Percentiles rank a stretch among this genome's conserved stretches.
phyloP scores from a whole-genome alignment of 2,113 vertebrate genomes.

The Noctilio leporinus region DNA sequence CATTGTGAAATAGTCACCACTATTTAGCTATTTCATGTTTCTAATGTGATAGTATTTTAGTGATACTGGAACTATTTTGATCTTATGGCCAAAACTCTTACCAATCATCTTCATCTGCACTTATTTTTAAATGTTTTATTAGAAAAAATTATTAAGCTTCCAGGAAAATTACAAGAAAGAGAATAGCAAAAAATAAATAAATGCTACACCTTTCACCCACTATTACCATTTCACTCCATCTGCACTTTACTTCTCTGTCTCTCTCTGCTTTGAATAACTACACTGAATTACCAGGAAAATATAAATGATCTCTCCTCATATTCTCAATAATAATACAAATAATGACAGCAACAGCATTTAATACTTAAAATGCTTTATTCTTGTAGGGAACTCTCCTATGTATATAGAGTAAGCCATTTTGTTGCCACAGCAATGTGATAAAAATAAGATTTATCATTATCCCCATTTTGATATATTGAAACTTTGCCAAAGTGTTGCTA shows the following conservation, averaged over 20 bases:
- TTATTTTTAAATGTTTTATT: neutral
- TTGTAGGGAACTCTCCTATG: neutral
- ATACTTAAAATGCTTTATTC: neutral
- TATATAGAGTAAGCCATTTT: neutral
- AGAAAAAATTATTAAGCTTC: neutral
- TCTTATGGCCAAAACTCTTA: neutral
- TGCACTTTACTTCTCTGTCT: fast-evolving
- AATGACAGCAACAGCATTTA: neutral
- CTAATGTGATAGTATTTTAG: neutral
- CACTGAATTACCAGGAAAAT: neutral
- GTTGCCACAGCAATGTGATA: neutral
- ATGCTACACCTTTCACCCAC: fast-evolving
- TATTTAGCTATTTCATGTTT: neutral
- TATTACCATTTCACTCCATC: neutral
- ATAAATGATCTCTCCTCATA: neutral
- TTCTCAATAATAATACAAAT: neutral
- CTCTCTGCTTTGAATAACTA: neutral
- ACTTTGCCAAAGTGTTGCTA: neutral
- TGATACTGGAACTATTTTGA: neutral
- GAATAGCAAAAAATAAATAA: neutral
- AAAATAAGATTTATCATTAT: neutral
- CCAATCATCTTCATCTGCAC: neutral
- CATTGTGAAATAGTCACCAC: neutral
- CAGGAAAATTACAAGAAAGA: neutral
- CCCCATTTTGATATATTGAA: neutral